Evolutionary conservation across 35 echinoderm and acorn worm genomes (phyloP).

Genomic region (Chiridota heheva): DNA sequence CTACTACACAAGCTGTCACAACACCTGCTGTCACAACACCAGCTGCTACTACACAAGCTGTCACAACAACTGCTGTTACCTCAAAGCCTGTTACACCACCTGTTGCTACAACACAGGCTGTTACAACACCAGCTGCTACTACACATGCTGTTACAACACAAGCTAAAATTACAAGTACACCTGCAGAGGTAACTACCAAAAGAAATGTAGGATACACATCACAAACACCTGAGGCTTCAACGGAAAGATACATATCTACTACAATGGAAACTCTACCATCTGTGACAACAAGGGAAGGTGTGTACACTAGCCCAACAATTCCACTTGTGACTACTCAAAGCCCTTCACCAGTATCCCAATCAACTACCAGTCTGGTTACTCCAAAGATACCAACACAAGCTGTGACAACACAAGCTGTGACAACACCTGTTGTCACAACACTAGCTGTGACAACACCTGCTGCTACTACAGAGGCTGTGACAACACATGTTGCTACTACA

Average conservation of each 20-base stretch:
- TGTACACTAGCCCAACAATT: conserved; percentile 11
- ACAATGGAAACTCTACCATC: conserved; percentile 18
- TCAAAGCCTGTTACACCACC: not conserved
- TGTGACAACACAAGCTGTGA: not conserved
- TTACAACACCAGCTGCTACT: too few species aligned
- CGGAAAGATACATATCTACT: not conserved
- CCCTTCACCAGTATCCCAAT: conserved; percentile 8
- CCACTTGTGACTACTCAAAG: not conserved
- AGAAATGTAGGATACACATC: conserved; percentile 31
- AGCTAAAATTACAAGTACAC: too few species aligned
- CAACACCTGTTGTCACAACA: conserved; percentile 11
- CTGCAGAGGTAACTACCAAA: too few species aligned
- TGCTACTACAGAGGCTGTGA: not conserved
- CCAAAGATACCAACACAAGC: not conserved
- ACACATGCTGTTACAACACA: too few species aligned
- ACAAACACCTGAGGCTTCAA: not conserved
- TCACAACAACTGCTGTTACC: too few species aligned
- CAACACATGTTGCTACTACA: not conserved
- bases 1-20: not conserved
- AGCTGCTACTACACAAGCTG: not conserved
- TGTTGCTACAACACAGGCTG: conserved; percentile 11
- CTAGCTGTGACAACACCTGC: not conserved
- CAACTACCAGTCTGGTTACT: conserved; percentile 27
- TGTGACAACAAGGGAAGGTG: conserved; percentile 1
- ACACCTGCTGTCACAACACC: not conserved